phyloP scores from a whole-genome alignment of 37 sponge, comb jelly and placozoan genomes.

The Sycon ciliatum region DNA sequence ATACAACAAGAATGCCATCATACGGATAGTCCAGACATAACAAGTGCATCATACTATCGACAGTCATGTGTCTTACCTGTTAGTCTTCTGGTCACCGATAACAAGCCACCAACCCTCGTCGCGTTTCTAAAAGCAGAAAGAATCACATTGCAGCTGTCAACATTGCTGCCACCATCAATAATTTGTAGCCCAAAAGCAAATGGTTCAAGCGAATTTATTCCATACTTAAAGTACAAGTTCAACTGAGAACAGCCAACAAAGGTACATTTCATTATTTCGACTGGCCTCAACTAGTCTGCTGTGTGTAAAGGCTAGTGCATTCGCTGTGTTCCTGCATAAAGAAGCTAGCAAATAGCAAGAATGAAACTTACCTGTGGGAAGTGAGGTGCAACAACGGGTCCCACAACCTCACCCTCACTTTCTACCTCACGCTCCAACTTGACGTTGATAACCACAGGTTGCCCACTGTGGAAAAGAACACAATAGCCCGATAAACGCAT shows the following conservation, averaged over 20 bases:
- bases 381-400: slow-evolving; percentile 93
- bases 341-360: not conserved
- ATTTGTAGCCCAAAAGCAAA: no score
- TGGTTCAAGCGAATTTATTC: no score
- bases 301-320: no score
- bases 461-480: slow-evolving; percentile 39
- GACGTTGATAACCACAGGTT: slow-evolving; percentile 58
- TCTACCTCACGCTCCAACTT: slow-evolving; percentile 84
- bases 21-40: no score
- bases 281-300: no score
- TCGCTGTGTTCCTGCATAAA: no score
- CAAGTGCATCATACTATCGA: not conserved
- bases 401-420: slow-evolving; percentile 71
- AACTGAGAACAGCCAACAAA: no score
- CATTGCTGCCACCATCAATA: no score
- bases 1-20: not conserved
- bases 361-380: slow-evolving; percentile 68
- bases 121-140: slow-evolving; percentile 44
- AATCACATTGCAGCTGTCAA: not conserved
- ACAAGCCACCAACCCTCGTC: slow-evolving; percentile 99
- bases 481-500: no score
- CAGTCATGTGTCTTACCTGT: slow-evolving; percentile 46
- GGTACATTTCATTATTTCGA: no score
- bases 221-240: no score
- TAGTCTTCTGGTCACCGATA: slow-evolving; percentile 78